Evolutionary conservation across 2,888 invertebrate genomes (phyloP), one percentile per base, ranked within the genome.

Genomic region (Macrosoma leucophasiata): DNA sequence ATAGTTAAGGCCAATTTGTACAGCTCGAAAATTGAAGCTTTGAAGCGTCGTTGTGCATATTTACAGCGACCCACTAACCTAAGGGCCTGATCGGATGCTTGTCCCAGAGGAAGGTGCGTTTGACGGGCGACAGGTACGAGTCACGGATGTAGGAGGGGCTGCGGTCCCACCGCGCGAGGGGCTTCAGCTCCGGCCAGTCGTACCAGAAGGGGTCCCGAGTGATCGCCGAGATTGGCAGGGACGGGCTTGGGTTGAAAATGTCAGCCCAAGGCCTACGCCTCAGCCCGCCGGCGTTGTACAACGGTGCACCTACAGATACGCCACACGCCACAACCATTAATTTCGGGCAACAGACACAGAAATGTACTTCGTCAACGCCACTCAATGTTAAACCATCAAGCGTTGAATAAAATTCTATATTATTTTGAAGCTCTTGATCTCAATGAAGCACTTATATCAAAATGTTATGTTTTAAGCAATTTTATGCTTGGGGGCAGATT

Each of bases 121-220:
- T 95, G 75, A 95, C 89, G 43, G 95, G 95, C 67, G 94, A 95
- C 78, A 95, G 90, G 86, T 91, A 95, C 66, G 94, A 94, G 86
- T 93, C 92, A 55, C 95, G 88, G 70, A 94, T 87, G 85, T 90
- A 91, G 74, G 90, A 92, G 43, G 92, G 91, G 71, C 90, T 88
- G 71, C 86, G 88, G 73, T 89, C 89, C 87, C 88, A 88, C 59
- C 89, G 87, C 46, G 90, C 89, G 76, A 90, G 86, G 50, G 95
- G 95, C 72, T 88, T 89, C 76, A 92, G 88, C 77, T 91, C 90
- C 55, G 93, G 94, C 79, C 92, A 81, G 78, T 90, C 89, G 88
- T 91, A 91, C 95, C 94, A 95, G 91, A 94, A 95, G 60, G 94
- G 94, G 86, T 95, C 94, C 70, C 93, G 90, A 53, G 91, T 90